Evolutionary conservation across 30 jellyfish, hydroid and myxozoan genomes (phyloP), one percentile per base, ranked within the genome.

Genomic region (Cassiopea xamachana): DNA sequence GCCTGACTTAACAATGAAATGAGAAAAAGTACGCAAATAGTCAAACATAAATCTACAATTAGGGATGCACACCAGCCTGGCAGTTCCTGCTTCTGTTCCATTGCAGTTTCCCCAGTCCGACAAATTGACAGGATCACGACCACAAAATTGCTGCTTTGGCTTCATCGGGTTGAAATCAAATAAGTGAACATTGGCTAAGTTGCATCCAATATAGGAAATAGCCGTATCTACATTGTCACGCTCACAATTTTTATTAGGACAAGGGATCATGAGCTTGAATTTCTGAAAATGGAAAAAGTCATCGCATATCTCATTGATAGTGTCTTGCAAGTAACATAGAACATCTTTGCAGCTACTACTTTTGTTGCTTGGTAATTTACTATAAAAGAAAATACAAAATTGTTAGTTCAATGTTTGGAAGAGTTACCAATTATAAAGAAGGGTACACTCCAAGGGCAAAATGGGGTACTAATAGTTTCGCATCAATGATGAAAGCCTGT

Each of bases 231-330:
- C 48, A 17, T 14, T 2, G 59, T 7, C 17, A 3, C 7, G 17
- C 9, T 13, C 19, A 27, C 74, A 64, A 2, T 7, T 17, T 4
- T 4, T 16, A 17, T 19, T 47, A 0, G 81, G 51, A 39, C 81
- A 73, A 14, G 59, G 81, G 19, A 73, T 0, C 81, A 0, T 2
- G 49, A 86, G n/a, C 50, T 75, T 75, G 82, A 86, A 86, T 46
- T 39, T 55, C 75, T 75, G 82, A 60, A 19, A 76, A 44, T 51
- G 64, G 93, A 86, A 86, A 59, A 75, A 86, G 64, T 75, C 61
- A 19, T 62, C 50, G 68, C 93, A 86, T 55, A 75, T 61, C 59
- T 72, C 81, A 43, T n/a, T 19, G n/a, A 86, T 13, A 5, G 61
- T 75, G 2, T 58, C 82, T 27, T 86, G 74, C 58, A 86, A 61